Evolutionary conservation across 2,797 vertebrate species (phyloP), one percentile per base, ranked within the genome.

Genomic region (Danio choprae): DNA sequence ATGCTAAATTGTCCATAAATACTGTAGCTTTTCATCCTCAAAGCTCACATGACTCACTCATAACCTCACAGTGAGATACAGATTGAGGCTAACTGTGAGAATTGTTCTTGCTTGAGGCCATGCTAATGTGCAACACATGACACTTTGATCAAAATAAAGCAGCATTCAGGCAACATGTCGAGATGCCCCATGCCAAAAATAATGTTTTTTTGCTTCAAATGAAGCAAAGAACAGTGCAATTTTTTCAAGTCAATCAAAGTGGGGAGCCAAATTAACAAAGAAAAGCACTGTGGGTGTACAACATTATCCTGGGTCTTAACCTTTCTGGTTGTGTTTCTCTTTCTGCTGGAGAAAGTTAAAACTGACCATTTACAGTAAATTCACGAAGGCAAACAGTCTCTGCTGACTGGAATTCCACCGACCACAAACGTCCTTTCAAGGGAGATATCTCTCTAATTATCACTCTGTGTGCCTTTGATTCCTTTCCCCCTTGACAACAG

Each of bases 361-460:
- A 62, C 76, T 75, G 50, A 72, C 58, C 72, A 60, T 77, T 81
- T 77, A 74, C 68, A 65, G 79, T 74, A 77, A 84, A 77, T n/a
- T 7, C 44, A 38, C 53, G 36, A 83, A 56, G 58, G 55, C 44
- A 72, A 51, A 80, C 60, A 70, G 40, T 43, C 75, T 58, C 60
- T 68, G 29, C 16, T 80, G 68, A 80, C 78, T 64, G 67, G 76
- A 86, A 81, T 76, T 83, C 62, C 18, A 73, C 46, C 43, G 78
- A 81, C 75, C 67, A 55, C 74, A 84, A 69, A 95, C 95, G 93
- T 94, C 93, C 94, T 95, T 95, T 93, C 93, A 95, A 94, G 93
- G 94, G 94, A 95, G 93, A 94, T 95, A 95, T 95, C 93, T 95
- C 95, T 96, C 95, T 96, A 95, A 96, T 96, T 95, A 96, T 96